Evolutionary conservation across 2,797 vertebrate genomes (phyloP), one percentile per base, ranked within the genome.

Genomic region (Setipinna tenuifilis): DNA sequence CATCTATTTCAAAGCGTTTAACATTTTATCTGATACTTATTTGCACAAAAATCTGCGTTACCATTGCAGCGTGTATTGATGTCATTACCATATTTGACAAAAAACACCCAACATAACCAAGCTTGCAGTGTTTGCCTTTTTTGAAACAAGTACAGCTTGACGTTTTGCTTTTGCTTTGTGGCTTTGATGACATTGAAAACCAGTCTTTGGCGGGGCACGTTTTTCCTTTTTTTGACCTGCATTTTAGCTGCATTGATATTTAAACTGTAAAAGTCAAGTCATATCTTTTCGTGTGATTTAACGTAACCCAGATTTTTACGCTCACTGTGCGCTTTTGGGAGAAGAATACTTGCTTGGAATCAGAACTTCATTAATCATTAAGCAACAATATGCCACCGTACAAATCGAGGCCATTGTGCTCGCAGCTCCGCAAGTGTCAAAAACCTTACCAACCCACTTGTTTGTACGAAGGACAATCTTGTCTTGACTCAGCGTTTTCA

Each of bases 361-460:
- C 35, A 89, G 59, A 10, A 46, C 85, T 85, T 88, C 92, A 93
- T 96, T 89, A 95, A 95, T 95, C 89, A 95, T 96, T 96, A 86
- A 95, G 89, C 82, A 88, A 54, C 93, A 95, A 92, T 93, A 92
- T 94, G 94, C 90, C 92, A 19, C 85, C 81, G 81, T 81, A 82
- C 85, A 83, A 88, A 86, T 87, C 83, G 28, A 84, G 57, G 83
- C n/a, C 16, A 19, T 84, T 80, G 25, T 41, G 25, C 81, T 41
- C 16, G 25, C 57, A n/a, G 62, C 44, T 25, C 23, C 83, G 82
- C 82, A 59, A 86, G 71, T 81, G 83, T 59, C 25, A 58, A 21
- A 59, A 81, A 62, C 81, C 59, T 46, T 57, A 61, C 23, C 23
- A 41, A 6, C 81, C 4, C 6, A 21, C 83, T 44, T 54, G 16